These are phyloP conservation scores for Ganaspis sp. DNA, from an alignment of 1,140 invertebrate genomes.

Conservation along the genomic window DNA sequence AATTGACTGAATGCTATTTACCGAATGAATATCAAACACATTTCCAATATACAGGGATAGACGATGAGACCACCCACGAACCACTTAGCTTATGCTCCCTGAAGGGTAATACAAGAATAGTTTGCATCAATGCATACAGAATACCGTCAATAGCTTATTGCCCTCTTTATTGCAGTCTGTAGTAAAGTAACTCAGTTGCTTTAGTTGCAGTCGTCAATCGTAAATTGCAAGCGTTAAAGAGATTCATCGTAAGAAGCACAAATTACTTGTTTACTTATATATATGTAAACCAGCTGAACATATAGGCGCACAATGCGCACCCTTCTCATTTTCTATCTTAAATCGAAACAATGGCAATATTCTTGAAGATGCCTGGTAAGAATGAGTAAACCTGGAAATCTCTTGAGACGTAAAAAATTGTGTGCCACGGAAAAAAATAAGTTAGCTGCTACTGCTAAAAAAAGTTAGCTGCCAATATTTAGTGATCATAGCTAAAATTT, in stretches of 20 bases:
- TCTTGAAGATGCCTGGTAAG: too few species aligned
- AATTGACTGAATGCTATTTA: background rate
- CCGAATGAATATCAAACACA: background rate
- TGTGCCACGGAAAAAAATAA: too few species aligned
- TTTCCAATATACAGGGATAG: background rate
- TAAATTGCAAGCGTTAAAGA: background rate
- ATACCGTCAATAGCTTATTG: conserved; percentile 13
- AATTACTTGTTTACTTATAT: background rate
- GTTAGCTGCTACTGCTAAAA: too few species aligned
- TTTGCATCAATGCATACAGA: background rate
- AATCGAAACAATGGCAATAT: too few species aligned
- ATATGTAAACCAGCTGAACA: background rate
- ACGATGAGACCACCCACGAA: conserved; percentile 3
- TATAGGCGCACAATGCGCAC: too few species aligned
- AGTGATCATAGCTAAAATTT: too few species aligned
- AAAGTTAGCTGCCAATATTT: too few species aligned
- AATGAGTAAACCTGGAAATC: too few species aligned
- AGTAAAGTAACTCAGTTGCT: background rate
- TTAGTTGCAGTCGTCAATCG: background rate
- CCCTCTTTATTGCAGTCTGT: background rate
- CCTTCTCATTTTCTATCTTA: too few species aligned
- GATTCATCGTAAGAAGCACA: background rate
- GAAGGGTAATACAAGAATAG: conserved; percentile 1
- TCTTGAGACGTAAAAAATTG: too few species aligned
- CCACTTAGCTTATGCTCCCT: background rate